Base-by-base conservation (phyloP, 2,113 vertebrate species). In the Antidorcas marsupialis region DNA sequence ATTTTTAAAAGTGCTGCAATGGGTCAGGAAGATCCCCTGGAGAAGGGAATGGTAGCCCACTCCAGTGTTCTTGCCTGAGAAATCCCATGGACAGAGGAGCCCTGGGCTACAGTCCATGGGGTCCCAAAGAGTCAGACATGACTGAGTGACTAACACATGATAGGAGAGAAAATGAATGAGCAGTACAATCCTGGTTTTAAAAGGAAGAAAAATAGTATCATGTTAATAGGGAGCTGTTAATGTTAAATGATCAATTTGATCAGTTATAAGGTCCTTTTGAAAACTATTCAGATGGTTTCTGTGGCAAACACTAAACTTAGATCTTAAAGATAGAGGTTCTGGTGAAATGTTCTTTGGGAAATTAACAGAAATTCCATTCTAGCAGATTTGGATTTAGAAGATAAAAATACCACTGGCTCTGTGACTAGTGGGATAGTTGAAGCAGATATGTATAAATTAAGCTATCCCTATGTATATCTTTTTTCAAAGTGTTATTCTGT, bases 321-420 rank as follows among this genome's bases (percentile, higher is more conserved):
- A 76, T 93, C 62, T 93, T 94, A 91, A 88, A 96, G 62, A 94
- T 50, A 76, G 86, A 93, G 62, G 64, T 79, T 97, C 47, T 93
- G 33, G 57, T 89, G 57, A 74, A 76, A 89, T 83, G 39, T 55
- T 96, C 87, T 97, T 86, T 59, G 57, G 78, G 62, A 97, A 94
- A 97, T 95, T 83, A 90, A 83, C 67, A 98, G 57, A 95, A 96
- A 97, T 87, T 93, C 60, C 83, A 94, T 84, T 93, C 67, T 93
- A 84, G 47, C 53, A 95, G 71, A 91, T 79, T 94, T 95, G 83
- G 67, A 93, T 96, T 96, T 97, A 96, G 47, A 96, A 96, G 97
- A 92, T 97, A 97, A 97, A 96, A 96, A 97, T 96, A 98, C 23
- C 62, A 81, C 89, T 87, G 83, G 86, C 83, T 97, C 89, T 94